Conservation (phyloP, 1,140 invertebrate species). For the Metopolophium dirhodum region DNA sequence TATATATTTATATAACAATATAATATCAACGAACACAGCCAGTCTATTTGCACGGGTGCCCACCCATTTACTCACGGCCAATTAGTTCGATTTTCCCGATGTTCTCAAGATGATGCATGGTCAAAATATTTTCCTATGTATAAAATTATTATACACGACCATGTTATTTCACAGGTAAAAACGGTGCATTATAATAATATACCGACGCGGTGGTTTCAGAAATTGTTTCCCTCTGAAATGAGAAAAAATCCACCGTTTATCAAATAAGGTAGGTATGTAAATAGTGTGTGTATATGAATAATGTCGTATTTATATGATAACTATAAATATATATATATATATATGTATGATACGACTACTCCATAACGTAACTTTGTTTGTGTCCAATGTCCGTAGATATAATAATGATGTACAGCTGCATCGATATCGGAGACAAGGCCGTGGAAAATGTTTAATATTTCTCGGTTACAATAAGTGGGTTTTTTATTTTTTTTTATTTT, state of each 20-base stretch:
- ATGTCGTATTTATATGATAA: neutral
- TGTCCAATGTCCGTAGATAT: neutral
- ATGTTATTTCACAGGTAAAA: constrained; percentile 4
- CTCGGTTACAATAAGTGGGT: neutral
- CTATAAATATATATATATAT: neutral
- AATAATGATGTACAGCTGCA: neutral
- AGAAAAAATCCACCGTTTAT: neutral
- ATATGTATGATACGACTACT: neutral
- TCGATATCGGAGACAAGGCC: neutral
- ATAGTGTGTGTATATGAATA: neutral
- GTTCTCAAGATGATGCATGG: neutral
- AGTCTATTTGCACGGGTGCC: neutral
- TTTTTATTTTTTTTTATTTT: neutral
- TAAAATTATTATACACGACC: neutral
- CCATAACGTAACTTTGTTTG: constrained; percentile 16
- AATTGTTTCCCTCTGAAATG: neutral
- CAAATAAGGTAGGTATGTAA: neutral
- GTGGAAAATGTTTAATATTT: constrained; percentile 38
- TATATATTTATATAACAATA: neutral
- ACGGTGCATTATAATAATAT: constrained; percentile 6
- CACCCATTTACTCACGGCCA: neutral
- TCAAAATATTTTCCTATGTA: neutral
- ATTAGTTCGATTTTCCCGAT: neutral
- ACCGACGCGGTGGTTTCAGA: neutral
- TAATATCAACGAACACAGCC: neutral